Conservation (phyloP, 2,888 invertebrate species). For the Formica aserva region DNA sequence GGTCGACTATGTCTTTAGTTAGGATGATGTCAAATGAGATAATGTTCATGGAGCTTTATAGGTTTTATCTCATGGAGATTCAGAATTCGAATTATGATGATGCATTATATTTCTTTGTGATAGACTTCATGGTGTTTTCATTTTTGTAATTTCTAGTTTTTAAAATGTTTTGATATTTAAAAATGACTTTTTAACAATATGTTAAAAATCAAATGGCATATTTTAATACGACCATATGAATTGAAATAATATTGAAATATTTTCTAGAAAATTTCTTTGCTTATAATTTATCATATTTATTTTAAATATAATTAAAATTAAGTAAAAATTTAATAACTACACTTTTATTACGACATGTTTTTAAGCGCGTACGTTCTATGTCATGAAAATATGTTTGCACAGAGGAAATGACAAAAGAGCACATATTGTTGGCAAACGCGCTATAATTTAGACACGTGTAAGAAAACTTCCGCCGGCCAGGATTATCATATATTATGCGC, state of each 20-base stretch:
- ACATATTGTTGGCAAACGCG: constrained; percentile 29
- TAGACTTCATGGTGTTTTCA: background rate
- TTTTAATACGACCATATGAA: background rate
- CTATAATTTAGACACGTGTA: constrained; percentile 40
- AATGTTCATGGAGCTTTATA: background rate
- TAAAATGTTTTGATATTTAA: constrained; percentile 4
- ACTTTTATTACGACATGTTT: constrained; percentile 10
- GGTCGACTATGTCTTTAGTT: background rate
- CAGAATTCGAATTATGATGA: background rate
- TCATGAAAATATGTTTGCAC: background rate
- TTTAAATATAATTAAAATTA: constrained; percentile 6
- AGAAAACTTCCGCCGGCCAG: constrained; percentile 25
- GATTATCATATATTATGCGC: constrained; percentile 47
- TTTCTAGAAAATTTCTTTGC: background rate
- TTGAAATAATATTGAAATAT: background rate
- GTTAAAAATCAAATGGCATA: background rate
- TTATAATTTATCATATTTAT: background rate
- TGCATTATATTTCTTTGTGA: background rate
- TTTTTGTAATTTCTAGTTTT: background rate
- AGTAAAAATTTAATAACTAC: background rate
- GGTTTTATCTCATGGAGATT: background rate
- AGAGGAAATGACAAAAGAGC: constrained; percentile 16
- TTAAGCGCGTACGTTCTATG: too few species aligned
- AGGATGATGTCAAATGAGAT: background rate
- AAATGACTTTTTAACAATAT: background rate